Evolutionary conservation across 2,113 vertebrate species (phyloP), one percentile per base, ranked within the genome.

Genomic region (Glareola pratincola): DNA sequence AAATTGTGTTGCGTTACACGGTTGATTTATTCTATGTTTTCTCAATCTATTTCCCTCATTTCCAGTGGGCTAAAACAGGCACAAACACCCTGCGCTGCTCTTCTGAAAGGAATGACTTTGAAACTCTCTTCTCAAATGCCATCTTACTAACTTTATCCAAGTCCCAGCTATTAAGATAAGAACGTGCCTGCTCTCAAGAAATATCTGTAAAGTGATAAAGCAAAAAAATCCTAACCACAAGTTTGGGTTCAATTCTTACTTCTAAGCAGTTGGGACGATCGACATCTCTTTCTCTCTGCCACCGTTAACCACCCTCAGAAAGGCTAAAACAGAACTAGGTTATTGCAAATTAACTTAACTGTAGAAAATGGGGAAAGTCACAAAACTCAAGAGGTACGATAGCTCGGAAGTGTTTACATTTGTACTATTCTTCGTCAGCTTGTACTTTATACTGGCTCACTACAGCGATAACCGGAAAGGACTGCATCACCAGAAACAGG

Each of bases 21-120:
- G 84, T 8, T 90, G 89, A 94, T 92, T 87, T 96, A 87, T 78
- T 95, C 60, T 41, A 45, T 85, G 86, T 84, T 92, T 92, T 95
- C 69, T 57, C 75, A 88, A 85, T 85, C 91, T 63, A 94, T 94
- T 89, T 45, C 29, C 84, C 66, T 76, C 53, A n/a, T 95, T 95
- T 92, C 66, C 53, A 96, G 57, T 24, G 50, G 79, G n/a, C 32
- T 94, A 51, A 75, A 95, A 78, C 24, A 85, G 73, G 68, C 69
- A 72, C 51, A 82, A 76, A 36, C 91, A 63, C 76, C 24, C 82
- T n/a, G 39, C 12, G 11, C 18, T 74, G 60, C 21, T 54, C 63
- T 12, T n/a, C 90, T 85, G 54, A 37, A 59, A 88, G 88, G 71
- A 90, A 77, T 29, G 34, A 77, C 85, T 94, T 77, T 17, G 56